Evolutionary conservation across 2,888 invertebrate genomes (phyloP).

Genomic region (Endomychus coccineus): DNA sequence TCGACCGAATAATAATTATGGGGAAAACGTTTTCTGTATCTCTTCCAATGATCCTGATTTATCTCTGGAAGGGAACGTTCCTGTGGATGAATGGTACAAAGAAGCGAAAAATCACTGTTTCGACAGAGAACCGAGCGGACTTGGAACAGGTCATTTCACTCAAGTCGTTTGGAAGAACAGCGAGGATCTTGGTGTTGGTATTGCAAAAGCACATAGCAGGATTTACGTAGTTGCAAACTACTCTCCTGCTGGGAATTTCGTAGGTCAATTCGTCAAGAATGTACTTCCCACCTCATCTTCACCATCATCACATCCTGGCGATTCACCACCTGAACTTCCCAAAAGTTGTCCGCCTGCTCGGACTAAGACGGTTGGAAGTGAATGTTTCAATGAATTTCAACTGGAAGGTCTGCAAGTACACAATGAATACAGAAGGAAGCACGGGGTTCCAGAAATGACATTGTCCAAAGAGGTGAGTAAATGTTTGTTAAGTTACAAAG

Average conservation of each 20-base stretch:
- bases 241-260: slow-evolving; percentile 81
- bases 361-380: slow-evolving; percentile 1
- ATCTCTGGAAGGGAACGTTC: slow-evolving; percentile 57
- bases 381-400: slow-evolving; percentile 35
- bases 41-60: slow-evolving; percentile 66
- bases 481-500: slow-evolving; percentile 5
- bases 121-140: slow-evolving; percentile 53
- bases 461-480: slow-evolving; percentile 46
- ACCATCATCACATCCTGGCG: slow-evolving; percentile 3
- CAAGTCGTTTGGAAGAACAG: slow-evolving; percentile 65
- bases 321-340: neutral
- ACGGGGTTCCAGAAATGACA: slow-evolving; percentile 50
- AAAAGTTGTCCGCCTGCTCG: slow-evolving; percentile 3
- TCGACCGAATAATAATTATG: slow-evolving; percentile 68
- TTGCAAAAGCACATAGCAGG: slow-evolving; percentile 63
- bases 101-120: slow-evolving; percentile 58
- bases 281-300: slow-evolving; percentile 53
- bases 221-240: slow-evolving; percentile 86
- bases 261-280: slow-evolving; percentile 65
- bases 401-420: slow-evolving; percentile 51
- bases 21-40: slow-evolving; percentile 76
- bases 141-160: slow-evolving; percentile 63
- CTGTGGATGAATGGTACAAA: slow-evolving; percentile 73
- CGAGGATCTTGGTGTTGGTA: slow-evolving; percentile 59
- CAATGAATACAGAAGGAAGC: slow-evolving; percentile 55